Evolutionary conservation across 2,797 vertebrate species (phyloP).

Genomic region (Galaxias olidus): DNA sequence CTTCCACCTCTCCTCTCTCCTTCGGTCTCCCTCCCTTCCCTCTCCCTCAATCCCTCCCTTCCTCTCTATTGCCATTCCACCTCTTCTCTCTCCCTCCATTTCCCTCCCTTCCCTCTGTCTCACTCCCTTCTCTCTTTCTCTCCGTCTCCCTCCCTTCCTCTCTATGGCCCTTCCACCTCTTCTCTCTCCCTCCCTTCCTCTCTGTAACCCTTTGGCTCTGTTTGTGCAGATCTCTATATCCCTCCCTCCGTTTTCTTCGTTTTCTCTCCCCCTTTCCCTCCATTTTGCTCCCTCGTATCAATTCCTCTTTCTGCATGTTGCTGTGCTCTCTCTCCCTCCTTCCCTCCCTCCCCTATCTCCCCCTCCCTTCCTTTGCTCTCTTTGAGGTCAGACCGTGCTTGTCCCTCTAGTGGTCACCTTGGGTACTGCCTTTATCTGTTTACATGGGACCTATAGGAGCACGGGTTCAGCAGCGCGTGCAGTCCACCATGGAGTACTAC

Average conservation of each 20-base stretch:
- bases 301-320: too few species aligned
- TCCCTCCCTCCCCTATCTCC: not conserved
- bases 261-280: not conserved
- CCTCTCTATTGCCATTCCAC: not conserved
- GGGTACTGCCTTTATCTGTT: not conserved
- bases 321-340: too few species aligned
- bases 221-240: not conserved
- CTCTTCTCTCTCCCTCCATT: too few species aligned
- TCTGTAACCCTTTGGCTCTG: not conserved
- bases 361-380: not conserved
- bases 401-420: conserved; percentile 10
- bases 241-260: not conserved
- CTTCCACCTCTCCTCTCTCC: not conserved
- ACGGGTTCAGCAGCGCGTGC: not conserved
- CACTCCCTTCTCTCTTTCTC: not conserved
- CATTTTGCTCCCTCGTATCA: not conserved
- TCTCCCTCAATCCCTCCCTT: not conserved
- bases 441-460: not conserved
- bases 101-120: not conserved
- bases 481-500: not conserved
- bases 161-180: too few species aligned
- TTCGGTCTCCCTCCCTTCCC: too few species aligned
- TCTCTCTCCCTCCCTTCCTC: not conserved
- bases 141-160: not conserved
- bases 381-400: not conserved